phyloP scores from a whole-genome alignment of 2,113 vertebrate genomes.

The Dolichallabes microphthalmus region DNA sequence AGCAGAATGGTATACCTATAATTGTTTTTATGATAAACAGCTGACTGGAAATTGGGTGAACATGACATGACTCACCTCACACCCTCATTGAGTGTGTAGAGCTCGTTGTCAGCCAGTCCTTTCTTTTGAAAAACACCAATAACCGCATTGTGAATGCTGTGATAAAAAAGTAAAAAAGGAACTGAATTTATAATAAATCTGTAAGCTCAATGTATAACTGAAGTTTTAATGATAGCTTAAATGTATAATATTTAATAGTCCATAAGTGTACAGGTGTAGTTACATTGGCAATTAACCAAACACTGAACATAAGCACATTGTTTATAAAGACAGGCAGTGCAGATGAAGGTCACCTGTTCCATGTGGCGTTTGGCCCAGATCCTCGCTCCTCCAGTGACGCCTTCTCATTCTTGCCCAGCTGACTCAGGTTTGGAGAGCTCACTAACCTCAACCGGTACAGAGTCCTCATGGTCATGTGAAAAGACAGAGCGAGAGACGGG shows the following conservation, averaged over 20 bases:
- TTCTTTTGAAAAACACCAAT: slow-evolving; percentile 93
- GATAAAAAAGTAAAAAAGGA: slow-evolving; percentile 46
- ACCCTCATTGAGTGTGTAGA: slow-evolving; percentile 89
- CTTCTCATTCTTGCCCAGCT: slow-evolving; percentile 75
- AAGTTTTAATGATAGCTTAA: background rate
- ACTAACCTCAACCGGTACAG: slow-evolving; percentile 77
- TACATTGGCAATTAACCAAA: background rate
- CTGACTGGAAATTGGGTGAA: background rate
- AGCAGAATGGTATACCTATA: background rate
- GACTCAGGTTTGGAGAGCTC: slow-evolving; percentile 76
- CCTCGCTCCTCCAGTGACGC: slow-evolving; percentile 72
- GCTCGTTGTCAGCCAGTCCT: slow-evolving; percentile 89
- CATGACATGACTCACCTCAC: slow-evolving; percentile 65
- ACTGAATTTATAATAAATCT: background rate
- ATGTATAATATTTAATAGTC: background rate
- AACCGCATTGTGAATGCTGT: slow-evolving; percentile 93
- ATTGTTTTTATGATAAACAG: background rate
- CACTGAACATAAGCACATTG: background rate
- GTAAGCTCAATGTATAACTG: background rate
- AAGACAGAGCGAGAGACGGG: background rate
- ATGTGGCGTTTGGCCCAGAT: slow-evolving; percentile 74
- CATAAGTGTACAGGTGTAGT: background rate
- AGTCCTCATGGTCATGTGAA: slow-evolving; percentile 67
- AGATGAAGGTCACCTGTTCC: slow-evolving; percentile 70
- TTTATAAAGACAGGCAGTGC: background rate